Conservation (phyloP, 2,113 vertebrate genomes). For the Globicephala melas region DNA sequence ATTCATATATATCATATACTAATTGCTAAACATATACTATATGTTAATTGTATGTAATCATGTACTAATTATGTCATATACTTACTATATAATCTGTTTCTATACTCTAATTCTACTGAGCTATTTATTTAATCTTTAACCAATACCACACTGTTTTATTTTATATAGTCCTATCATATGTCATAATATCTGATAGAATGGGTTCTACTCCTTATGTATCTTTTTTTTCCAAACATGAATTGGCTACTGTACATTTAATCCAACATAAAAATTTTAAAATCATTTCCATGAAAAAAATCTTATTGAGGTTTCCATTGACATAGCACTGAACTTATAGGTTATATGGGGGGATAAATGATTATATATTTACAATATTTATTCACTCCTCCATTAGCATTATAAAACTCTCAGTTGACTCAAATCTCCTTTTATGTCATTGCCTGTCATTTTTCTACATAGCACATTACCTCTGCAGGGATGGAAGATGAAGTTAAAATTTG, state of each 20-base stretch:
- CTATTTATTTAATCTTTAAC: background rate
- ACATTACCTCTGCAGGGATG: background rate
- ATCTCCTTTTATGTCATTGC: background rate
- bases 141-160: background rate
- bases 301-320: background rate
- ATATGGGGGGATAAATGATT: background rate
- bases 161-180: background rate
- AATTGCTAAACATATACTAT: background rate
- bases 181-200: background rate
- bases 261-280: background rate
- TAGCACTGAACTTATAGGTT: background rate
- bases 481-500: background rate
- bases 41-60: too few species aligned
- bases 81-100: background rate
- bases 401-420: background rate
- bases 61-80: background rate
- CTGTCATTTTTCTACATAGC: background rate
- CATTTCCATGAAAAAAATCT: background rate
- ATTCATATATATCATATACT: background rate
- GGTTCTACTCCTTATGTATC: background rate
- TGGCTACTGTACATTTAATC: background rate
- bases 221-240: background rate
- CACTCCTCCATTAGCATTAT: background rate
- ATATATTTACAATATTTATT: background rate
- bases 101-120: background rate